These are phyloP conservation scores for Austrofundulus limnaeus DNA, from an alignment of 2,113 vertebrate species.

Conservation along the genomic window DNA sequence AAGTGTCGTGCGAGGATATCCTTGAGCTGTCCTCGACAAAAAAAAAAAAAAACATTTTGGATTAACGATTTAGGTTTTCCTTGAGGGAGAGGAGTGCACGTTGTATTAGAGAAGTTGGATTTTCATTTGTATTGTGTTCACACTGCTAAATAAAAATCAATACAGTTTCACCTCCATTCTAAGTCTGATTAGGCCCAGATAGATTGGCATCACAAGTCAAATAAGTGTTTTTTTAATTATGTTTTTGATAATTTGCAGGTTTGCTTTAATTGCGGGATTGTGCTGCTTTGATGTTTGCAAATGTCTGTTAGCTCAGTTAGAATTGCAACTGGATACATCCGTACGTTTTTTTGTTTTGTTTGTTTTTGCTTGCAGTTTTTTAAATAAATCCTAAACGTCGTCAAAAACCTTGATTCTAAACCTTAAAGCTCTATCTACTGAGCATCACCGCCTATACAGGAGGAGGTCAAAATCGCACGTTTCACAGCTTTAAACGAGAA, in stretches of 20 bases:
- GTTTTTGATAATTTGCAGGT: not conserved
- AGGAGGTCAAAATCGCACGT: not conserved
- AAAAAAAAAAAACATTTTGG: constrained; percentile 15
- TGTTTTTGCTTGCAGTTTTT: no score
- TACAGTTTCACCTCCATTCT: constrained; percentile 30
- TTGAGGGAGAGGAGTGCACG: constrained; percentile 41
- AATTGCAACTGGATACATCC: no score
- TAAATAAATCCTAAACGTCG: not conserved
- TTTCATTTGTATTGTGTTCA: constrained; percentile 47
- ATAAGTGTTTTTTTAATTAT: constrained; percentile 9
- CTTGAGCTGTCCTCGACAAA: constrained; percentile 28
- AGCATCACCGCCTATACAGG: not conserved
- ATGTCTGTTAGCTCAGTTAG: no score
- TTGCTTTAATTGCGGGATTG: not conserved
- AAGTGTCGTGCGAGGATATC: constrained; percentile 38
- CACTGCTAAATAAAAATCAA: constrained; percentile 56
- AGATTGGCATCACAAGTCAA: not conserved
- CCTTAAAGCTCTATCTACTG: no score
- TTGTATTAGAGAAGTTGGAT: constrained; percentile 13
- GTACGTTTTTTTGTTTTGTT: no score
- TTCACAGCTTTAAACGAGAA: constrained; percentile 11
- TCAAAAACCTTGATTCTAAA: not conserved
- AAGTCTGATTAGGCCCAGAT: constrained; percentile 42
- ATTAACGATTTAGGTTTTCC: constrained; percentile 38
- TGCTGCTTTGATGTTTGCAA: no score